Percentiles rank a stretch among this genome's conserved stretches.
phyloP scores from a whole-genome alignment of 2,888 invertebrate species.

The Eupithecia tripunctaria region DNA sequence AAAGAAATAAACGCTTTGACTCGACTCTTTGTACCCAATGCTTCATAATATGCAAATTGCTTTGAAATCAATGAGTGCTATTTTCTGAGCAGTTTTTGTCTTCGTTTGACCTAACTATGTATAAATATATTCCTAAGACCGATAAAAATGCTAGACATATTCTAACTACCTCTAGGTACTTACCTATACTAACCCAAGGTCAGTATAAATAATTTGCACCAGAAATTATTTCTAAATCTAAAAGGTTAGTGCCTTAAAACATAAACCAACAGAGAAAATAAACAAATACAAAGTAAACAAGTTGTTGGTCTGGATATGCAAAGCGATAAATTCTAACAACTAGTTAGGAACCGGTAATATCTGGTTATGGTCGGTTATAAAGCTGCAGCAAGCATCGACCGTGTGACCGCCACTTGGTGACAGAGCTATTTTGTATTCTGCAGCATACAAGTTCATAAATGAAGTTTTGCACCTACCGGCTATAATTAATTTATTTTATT shows the following conservation, averaged over 20 bases:
- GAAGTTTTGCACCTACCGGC: neutral
- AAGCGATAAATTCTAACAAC: slow-evolving; percentile 5
- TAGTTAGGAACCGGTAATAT: slow-evolving; percentile 4
- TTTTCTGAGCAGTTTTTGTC: too few relatives aligned
- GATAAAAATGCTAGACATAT: too few relatives aligned
- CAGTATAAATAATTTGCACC: neutral
- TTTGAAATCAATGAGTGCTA: neutral
- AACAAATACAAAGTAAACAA: slow-evolving; percentile 2
- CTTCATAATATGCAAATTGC: too few relatives aligned
- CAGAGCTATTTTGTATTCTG: neutral
- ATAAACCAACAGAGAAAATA: slow-evolving; percentile 1
- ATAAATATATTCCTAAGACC: too few relatives aligned
- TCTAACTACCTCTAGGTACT: neutral
- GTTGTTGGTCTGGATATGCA: slow-evolving; percentile 6
- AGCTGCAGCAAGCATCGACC: neutral
- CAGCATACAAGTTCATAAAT: too few relatives aligned
- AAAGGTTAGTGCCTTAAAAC: neutral
- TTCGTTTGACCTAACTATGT: too few relatives aligned
- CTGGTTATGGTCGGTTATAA: slow-evolving; percentile 5
- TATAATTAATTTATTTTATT: too few relatives aligned
- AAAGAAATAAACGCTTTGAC: too few relatives aligned
- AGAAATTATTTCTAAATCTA: neutral
- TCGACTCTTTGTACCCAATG: too few relatives aligned
- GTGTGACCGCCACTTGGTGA: neutral
- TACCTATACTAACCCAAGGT: neutral